These are phyloP conservation scores for Pseudolaguvia tuberculata DNA, from an alignment of 2,113 vertebrate genomes.

Conservation along the genomic window DNA sequence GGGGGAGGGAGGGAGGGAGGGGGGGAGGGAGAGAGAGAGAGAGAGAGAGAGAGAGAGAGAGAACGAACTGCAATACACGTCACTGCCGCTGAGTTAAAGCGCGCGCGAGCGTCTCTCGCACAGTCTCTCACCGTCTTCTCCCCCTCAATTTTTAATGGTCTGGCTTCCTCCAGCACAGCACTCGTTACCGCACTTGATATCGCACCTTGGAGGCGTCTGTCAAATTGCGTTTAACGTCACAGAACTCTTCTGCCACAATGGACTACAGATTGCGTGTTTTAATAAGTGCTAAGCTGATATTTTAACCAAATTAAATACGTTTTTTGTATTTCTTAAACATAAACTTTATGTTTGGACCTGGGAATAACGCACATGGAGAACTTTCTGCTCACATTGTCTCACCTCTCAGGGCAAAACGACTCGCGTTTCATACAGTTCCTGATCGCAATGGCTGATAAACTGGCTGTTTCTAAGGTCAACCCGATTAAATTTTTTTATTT, in stretches of 20 bases:
- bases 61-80: constrained; percentile 76
- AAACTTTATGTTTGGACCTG: background rate
- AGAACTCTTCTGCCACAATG: background rate
- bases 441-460: too few relatives aligned
- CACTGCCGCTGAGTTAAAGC: constrained; percentile 73
- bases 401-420: background rate
- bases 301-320: background rate
- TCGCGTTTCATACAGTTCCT: background rate
- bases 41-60: constrained; percentile 59
- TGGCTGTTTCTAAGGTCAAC: background rate
- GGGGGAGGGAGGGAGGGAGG: too few relatives aligned
- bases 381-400: background rate
- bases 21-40: too few relatives aligned
- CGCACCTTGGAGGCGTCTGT: constrained; percentile 4
- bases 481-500: background rate
- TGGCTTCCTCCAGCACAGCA: background rate
- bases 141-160: constrained; percentile 46
- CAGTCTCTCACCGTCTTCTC: constrained; percentile 69
- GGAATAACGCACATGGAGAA: background rate
- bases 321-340: background rate
- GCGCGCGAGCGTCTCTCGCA: constrained; percentile 70
- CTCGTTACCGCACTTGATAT: background rate
- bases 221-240: constrained; percentile 6
- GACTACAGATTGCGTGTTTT: constrained; percentile 1
- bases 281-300: background rate